Conservation (phyloP, 1,140 invertebrate genomes). For the Drosophila willistoni region DNA sequence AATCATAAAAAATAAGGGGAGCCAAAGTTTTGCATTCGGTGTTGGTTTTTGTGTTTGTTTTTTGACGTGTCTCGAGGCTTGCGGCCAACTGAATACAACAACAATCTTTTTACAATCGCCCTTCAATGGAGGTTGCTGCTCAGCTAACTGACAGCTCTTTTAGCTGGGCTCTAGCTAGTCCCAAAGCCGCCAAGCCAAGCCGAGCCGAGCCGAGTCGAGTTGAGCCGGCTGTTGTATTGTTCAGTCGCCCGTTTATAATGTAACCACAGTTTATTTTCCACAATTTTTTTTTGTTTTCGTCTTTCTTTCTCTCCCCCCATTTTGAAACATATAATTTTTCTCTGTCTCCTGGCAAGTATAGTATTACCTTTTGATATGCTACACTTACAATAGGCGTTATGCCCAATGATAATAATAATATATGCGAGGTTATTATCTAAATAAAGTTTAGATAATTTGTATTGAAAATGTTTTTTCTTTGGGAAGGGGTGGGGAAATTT, state of each 20-base stretch:
- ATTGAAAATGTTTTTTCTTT: too few species aligned
- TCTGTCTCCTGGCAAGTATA: constrained; percentile 15
- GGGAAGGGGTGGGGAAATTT: too few species aligned
- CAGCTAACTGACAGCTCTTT: constrained; percentile 41
- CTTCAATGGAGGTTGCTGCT: constrained; percentile 65
- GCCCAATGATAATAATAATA: constrained; percentile 38
- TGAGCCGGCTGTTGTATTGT: constrained; percentile 27
- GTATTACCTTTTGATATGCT: constrained; percentile 53
- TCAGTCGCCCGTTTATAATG: constrained; percentile 75
- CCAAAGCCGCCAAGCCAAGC: too few species aligned
- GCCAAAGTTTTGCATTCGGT: not conserved
- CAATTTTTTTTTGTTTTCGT: too few species aligned
- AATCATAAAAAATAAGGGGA: constrained; percentile 2
- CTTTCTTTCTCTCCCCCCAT: not conserved
- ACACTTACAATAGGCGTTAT: constrained; percentile 39
- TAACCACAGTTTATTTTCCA: constrained; percentile 65
- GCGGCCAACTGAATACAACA: constrained; percentile 10
- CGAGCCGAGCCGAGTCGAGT: too few species aligned
- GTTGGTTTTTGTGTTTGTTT: not conserved
- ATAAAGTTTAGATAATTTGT: constrained; percentile 32
- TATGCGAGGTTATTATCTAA: constrained; percentile 22
- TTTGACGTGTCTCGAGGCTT: constrained; percentile 13
- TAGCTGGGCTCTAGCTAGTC: constrained; percentile 14
- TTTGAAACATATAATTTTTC: constrained; percentile 30
- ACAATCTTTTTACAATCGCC: constrained; percentile 41